Conservation (phyloP, 2,113 vertebrate species). For the Cololabis saira region DNA sequence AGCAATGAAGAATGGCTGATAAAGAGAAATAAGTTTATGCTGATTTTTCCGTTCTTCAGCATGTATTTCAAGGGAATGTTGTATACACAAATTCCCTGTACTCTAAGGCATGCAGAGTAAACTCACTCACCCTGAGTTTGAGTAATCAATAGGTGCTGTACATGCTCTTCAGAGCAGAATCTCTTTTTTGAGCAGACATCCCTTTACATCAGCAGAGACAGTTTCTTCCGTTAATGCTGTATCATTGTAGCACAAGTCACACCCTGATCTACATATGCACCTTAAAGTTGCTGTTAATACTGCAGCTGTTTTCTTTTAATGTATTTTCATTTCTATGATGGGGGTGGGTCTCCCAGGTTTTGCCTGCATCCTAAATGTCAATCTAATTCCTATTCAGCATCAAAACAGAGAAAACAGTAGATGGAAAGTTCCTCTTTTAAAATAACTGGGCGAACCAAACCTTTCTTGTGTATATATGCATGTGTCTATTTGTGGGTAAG, state of each 20-base stretch:
- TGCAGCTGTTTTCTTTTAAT: not conserved
- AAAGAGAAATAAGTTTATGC: constrained; percentile 18
- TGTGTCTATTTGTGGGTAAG: not conserved
- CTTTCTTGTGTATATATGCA: no score
- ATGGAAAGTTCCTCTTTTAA: no score
- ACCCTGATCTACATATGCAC: constrained; percentile 8
- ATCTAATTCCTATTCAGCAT: no score
- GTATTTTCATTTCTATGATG: not conserved
- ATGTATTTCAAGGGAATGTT: constrained; percentile 15
- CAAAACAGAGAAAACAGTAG: not conserved
- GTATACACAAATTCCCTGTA: constrained; percentile 3
- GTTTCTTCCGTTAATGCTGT: constrained; percentile 32
- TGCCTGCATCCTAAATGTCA: not conserved
- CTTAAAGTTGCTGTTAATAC: not conserved
- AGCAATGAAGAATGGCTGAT: constrained; percentile 40
- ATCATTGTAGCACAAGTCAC: constrained; percentile 36
- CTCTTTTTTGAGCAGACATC: constrained; percentile 37
- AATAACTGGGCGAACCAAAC: no score
- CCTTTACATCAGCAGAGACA: constrained; percentile 40
- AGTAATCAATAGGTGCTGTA: constrained; percentile 67
- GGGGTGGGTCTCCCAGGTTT: no score
- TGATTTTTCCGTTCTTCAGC: constrained; percentile 27
- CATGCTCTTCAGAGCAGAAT: constrained; percentile 35
- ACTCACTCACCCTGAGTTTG: constrained; percentile 67
- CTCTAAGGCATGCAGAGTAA: constrained; percentile 49